Base-by-base conservation (phyloP, 2,888 invertebrate species). In the Epiblema foenella region DNA sequence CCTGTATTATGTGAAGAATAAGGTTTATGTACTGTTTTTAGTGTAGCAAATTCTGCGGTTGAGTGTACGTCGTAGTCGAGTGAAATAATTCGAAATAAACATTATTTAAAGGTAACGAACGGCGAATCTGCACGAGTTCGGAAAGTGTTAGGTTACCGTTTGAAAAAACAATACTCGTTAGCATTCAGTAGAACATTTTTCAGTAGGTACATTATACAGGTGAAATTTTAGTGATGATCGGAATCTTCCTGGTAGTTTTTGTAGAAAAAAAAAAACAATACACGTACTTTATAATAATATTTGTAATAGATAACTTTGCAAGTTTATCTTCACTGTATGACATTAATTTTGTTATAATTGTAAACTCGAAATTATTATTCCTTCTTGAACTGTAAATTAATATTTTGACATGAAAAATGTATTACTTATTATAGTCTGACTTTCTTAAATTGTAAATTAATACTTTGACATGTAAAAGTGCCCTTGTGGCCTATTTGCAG, bases 31-130 rank as follows among this genome's bases (percentile, higher is more conserved):
- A 46, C 8, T n/a, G 46, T 46, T 46, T 46, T 46, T 46, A n/a
- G 46, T 15, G 7, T 15, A 46, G 46, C 46, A 46, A 46, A 15
- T 46, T n/a, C 12, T n/a, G n/a, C 7, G n/a, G n/a, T 46, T 46
- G 8, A n/a, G 1, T n/a, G n/a, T 46, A 12, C 11, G n/a, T 29
- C 51, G 57, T 57, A 33, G 65, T 29, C 20, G 52, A 15, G 15
- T 52, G 56, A 65, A 54, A 65, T 65, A 65, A 65, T 65, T 54
- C 20, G 15, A 54, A 42, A 46, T 57, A 65, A 15, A 64, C 54
- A 54, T 64, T 64, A 54, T 52, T 64, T 64, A 17, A 42, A 42
- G 17, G 39, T 42, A 29, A 57, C 17, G 46, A 65, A 29, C n/a
- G n/a, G 46, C 1, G 42, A 39, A 59, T 24, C 42, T 20, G 59